A percentile compares a stretch with the other conserved stretches of the same genome.
phyloP scores from a whole-genome alignment of 1,140 invertebrate genomes.

The Trachymyrmex septentrionalis region DNA sequence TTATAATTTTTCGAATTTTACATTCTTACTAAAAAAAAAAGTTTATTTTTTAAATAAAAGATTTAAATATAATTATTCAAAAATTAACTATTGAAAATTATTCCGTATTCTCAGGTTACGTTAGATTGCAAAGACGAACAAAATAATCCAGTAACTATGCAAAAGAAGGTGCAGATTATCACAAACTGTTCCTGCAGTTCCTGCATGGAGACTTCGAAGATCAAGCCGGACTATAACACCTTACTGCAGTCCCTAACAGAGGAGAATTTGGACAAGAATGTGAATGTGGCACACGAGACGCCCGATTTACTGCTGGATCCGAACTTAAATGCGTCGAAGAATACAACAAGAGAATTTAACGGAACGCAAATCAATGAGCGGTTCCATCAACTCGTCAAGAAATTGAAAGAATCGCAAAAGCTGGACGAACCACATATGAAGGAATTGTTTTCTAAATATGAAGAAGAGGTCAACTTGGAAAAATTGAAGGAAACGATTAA shows the following conservation, averaged over 20 bases:
- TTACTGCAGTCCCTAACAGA: slow-evolving; percentile 80
- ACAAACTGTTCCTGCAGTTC: slow-evolving; percentile 89
- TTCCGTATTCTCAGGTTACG: slow-evolving; percentile 85
- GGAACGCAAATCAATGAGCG: slow-evolving; percentile 81
- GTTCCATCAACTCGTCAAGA: slow-evolving; percentile 82
- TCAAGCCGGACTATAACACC: slow-evolving; percentile 84
- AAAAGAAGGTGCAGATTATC: slow-evolving; percentile 89
- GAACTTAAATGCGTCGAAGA: slow-evolving; percentile 81
- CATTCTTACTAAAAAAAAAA: too few species aligned
- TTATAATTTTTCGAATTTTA: neutral
- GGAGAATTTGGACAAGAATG: slow-evolving; percentile 82
- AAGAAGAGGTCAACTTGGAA: slow-evolving; percentile 80
- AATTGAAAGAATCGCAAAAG: slow-evolving; percentile 81
- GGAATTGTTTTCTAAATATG: slow-evolving; percentile 80
- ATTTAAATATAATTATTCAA: too few species aligned
- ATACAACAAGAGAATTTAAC: slow-evolving; percentile 75
- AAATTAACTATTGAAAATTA: neutral
- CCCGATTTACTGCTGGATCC: slow-evolving; percentile 84
- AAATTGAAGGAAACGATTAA: slow-evolving; percentile 81
- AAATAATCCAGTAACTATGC: slow-evolving; percentile 86
- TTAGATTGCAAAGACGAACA: slow-evolving; percentile 88
- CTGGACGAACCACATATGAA: slow-evolving; percentile 79
- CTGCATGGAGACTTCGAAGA: slow-evolving; percentile 85
- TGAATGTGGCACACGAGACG: slow-evolving; percentile 81
- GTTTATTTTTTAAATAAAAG: too few species aligned